Evolutionary conservation across 2,113 vertebrate species (phyloP).

Genomic region (Diadophis punctatus): DNA sequence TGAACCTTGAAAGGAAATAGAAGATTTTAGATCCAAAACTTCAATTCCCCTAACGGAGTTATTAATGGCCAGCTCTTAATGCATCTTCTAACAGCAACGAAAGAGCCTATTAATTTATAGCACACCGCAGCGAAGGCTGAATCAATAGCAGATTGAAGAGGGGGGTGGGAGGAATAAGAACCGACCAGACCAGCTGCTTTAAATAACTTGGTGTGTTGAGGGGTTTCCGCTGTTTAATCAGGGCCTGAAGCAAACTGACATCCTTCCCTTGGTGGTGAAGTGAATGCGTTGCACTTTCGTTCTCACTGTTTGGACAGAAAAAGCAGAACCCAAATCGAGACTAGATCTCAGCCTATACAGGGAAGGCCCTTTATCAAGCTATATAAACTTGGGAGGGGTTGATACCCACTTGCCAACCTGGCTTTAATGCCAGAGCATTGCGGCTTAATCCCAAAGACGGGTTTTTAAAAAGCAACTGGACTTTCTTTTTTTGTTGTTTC

Average conservation of each 20-base stretch:
- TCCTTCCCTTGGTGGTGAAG: constrained; percentile 27
- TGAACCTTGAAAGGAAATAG: not conserved
- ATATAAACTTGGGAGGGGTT: not conserved
- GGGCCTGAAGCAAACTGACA: not conserved
- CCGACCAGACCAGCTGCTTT: constrained; percentile 34
- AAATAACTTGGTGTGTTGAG: constrained; percentile 4
- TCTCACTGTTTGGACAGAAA: not conserved
- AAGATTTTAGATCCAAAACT: not conserved
- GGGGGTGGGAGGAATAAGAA: not conserved
- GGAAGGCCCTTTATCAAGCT: not conserved
- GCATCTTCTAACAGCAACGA: not conserved
- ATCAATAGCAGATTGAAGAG: constrained; percentile 24
- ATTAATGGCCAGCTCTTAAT: not conserved
- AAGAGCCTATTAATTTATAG: constrained; percentile 14
- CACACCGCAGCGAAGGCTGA: not conserved
- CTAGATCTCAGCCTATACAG: not conserved
- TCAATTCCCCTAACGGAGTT: not conserved
- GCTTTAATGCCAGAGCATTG: not conserved
- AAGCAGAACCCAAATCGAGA: not conserved
- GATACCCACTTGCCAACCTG: not conserved
- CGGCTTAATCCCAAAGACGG: not conserved
- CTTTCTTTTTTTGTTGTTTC: too few relatives aligned
- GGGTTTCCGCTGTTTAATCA: not conserved
- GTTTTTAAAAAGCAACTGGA: too few relatives aligned
- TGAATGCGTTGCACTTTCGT: constrained; percentile 1